Evolutionary conservation across 2,797 vertebrate genomes (phyloP).

Genomic region (Poeciliopsis turneri): DNA sequence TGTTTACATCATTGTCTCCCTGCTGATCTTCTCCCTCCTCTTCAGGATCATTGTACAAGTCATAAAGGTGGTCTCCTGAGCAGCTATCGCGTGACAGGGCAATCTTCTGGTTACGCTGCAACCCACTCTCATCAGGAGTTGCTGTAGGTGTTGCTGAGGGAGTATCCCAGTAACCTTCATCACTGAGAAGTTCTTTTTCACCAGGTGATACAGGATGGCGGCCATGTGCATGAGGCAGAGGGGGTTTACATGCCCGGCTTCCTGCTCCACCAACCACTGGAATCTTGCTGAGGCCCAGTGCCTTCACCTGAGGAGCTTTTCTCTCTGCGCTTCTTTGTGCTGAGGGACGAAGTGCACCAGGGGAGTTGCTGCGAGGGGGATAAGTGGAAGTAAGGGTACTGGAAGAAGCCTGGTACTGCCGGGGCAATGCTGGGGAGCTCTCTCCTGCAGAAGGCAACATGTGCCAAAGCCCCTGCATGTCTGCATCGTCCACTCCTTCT

Average conservation of each 20-base stretch:
- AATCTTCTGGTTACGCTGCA: slow-evolving; percentile 78
- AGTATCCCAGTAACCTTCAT: slow-evolving; percentile 97
- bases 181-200: slow-evolving; percentile 90
- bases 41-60: slow-evolving; percentile 88
- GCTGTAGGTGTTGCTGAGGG: slow-evolving; percentile 91
- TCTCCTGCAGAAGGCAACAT: slow-evolving; percentile 90
- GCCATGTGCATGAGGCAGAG: slow-evolving; percentile 65
- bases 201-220: slow-evolving; percentile 79
- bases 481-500: slow-evolving; percentile 92
- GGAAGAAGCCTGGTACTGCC: slow-evolving; percentile 58
- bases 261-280: slow-evolving; percentile 75
- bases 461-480: slow-evolving; percentile 96
- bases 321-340: slow-evolving; percentile 65
- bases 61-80: slow-evolving; percentile 93
- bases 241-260: slow-evolving; percentile 62
- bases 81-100: slow-evolving; percentile 88
- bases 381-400: slow-evolving; percentile 58
- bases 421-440: slow-evolving; percentile 76
- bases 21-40: slow-evolving; percentile 77
- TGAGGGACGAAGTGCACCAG: slow-evolving; percentile 51
- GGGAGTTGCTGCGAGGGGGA: slow-evolving; percentile 56
- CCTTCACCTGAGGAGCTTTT: slow-evolving; percentile 81
- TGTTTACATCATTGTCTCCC: slow-evolving; percentile 70
- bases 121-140: slow-evolving; percentile 85
- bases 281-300: slow-evolving; percentile 86